Evolutionary conservation across 2,888 invertebrate species (phyloP).

Genomic region (Drosophila yooni): DNA sequence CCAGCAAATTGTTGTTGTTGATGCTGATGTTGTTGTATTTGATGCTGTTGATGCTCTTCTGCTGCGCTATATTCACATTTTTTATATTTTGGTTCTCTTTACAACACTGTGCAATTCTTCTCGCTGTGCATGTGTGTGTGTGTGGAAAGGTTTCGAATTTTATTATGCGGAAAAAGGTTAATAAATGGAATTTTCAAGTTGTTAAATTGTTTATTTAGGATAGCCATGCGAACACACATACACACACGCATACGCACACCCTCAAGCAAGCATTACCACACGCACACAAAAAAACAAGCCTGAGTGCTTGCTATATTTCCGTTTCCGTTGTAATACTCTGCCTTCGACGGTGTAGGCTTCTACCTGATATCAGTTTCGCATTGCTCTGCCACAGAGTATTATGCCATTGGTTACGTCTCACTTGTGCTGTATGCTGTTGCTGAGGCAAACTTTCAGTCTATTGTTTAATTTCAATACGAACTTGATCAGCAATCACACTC

Average conservation of each 20-base stretch:
- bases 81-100: slow-evolving; percentile 15
- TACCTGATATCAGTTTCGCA: background rate
- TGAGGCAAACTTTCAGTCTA: background rate
- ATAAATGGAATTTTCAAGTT: slow-evolving; percentile 75
- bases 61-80: slow-evolving; percentile 28
- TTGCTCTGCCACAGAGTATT: background rate
- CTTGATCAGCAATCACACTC: background rate
- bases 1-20: slow-evolving; percentile 58
- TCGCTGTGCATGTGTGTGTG: slow-evolving; percentile 16
- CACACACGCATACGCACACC: slow-evolving; percentile 17
- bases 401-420: background rate
- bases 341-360: background rate
- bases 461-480: background rate
- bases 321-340: slow-evolving; percentile 36
- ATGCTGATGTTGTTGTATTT: slow-evolving; percentile 10
- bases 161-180: slow-evolving; percentile 75
- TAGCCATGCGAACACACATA: slow-evolving; percentile 30
- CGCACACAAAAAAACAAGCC: slow-evolving; percentile 6
- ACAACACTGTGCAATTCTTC: slow-evolving; percentile 33
- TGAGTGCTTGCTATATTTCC: slow-evolving; percentile 50
- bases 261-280: slow-evolving; percentile 12
- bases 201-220: slow-evolving; percentile 76
- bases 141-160: slow-evolving; percentile 61
- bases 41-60: slow-evolving; percentile 26
- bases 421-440: background rate